Evolutionary conservation across 2,797 vertebrate genomes (phyloP), one percentile per base, ranked within the genome.

Genomic region (Nasua narica): DNA sequence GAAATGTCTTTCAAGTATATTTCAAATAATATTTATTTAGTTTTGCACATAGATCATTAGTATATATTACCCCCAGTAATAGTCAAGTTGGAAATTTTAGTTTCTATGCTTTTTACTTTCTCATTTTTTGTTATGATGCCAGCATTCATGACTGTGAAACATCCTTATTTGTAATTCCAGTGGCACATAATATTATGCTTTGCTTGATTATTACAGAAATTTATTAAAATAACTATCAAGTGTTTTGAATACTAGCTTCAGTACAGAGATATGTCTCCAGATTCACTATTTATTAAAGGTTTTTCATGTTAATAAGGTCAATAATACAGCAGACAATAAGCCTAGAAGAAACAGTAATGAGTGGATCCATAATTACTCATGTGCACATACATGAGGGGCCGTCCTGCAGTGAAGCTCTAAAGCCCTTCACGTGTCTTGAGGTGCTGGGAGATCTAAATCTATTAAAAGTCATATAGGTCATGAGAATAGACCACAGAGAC

Each of bases 121-220:
- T 58, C 43, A 54, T 60, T 94, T 97, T 84, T 89, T 95, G 9
- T 58, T 91, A 70, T 37, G 12, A 92, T 58, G 86, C 46, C 48
- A n/a, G 6, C 76, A 46, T 60, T 43, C 12, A 12, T 77, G 40
- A 79, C 43, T 79, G 7, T 77, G 43, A 84, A 86, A 56, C 15
- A 67, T 35, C 72, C 5, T 62, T 86, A n/a, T 52, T 48, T 87
- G 6, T 87, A 94, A 94, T 90, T 72, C 10, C 12, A 82, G 4
- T n/a, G 18, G 7, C 40, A 87, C 27, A 70, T 70, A 65, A 21
- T 60, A 93, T 54, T 83, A 50, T 79, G 19, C 25, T 89, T 90
- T 95, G 19, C 37, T 90, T 32, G 19, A 46, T 93, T 54, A 72
- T 43, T 79, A 60, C 12, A 91, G 50, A 92, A 91, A 90, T 72